Evolutionary conservation across 2,888 invertebrate genomes (phyloP), one percentile per base, ranked within the genome.

Genomic region (Pandemis cinnamomeana): DNA sequence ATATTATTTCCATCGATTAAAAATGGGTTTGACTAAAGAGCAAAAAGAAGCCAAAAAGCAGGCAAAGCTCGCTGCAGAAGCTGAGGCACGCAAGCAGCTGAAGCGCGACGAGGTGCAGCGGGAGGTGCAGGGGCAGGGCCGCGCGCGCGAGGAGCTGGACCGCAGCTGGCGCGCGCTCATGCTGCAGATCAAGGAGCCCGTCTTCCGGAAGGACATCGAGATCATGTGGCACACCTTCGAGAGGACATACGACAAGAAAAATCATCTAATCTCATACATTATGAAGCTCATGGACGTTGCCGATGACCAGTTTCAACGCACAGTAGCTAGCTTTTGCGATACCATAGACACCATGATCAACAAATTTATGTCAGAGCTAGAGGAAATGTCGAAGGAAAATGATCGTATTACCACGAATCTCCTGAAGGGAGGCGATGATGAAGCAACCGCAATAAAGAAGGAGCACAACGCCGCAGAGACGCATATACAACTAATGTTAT

Each of bases 291-390:
- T 96, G 78, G 91, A 96, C 67, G 86, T 95, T 75, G 95, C 96
- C 4, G 96, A 96, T 84, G 91, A 95, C 41, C 96, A 96, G 82
- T 96, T 96, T 79, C 92, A 95, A 74, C 93, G 95, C 77, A 95
- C 96, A 67, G 95, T 96, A 78, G 93, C 96, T 68, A 94, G 95
- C 60, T 96, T 96, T 84, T 95, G 96, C 71, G 93, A 95, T 71
- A 95, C 95, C 41, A 94, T 96, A 64, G 95, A 96, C 77, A 91
- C 92, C 72, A 95, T 96, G 85, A 95, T 96, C 70, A 95, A 87
- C 69, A 93, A 92, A 78, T 93, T 93, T 80, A 79, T 91, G 42
- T 60, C 76, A 2, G 91, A 93, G 55, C 82, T 93, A 53, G 91
- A 93, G 62, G 80, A 81, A 2, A 66, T 93, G 76, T 87, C 87